Conservation (phyloP, 2,113 vertebrate species). For the Microcebus griseorufus region DNA sequence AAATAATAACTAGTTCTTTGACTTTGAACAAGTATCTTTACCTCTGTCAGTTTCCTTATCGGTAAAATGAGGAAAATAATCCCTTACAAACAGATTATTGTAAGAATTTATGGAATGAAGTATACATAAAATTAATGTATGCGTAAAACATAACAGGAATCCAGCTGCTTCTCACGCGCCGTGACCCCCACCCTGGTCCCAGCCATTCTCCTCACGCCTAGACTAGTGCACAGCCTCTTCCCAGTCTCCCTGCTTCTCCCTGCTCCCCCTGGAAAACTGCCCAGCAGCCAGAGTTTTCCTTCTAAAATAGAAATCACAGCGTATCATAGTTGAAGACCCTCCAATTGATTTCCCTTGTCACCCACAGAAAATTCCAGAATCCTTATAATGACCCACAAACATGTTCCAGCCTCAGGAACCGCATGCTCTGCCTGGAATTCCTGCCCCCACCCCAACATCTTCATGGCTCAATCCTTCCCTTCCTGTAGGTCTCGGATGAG, state of each 20-base stretch:
- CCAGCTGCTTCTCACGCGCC: too few species aligned
- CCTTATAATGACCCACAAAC: neutral
- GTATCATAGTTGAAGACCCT: neutral
- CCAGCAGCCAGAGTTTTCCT: neutral
- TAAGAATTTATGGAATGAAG: neutral
- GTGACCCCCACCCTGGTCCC: neutral
- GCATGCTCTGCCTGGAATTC: neutral
- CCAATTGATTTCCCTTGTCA: neutral
- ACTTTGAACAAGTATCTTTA: conserved; percentile 27
- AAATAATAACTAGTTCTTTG: conserved; percentile 1
- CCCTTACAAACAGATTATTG: neutral
- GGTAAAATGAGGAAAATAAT: neutral
- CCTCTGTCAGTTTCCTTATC: neutral
- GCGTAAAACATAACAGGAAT: neutral
- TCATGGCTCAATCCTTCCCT: neutral
- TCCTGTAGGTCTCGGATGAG: neutral
- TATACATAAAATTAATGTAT: neutral
- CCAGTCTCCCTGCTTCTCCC: neutral
- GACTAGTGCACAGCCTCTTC: neutral
- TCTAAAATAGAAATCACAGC: conserved; percentile 26
- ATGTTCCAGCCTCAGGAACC: neutral
- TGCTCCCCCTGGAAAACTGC: neutral
- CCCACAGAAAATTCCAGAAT: neutral
- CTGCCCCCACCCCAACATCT: neutral
- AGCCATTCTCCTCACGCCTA: neutral